Base-by-base conservation (phyloP, 1,140 invertebrate genomes). In the Zaprionus lachaisei region DNA sequence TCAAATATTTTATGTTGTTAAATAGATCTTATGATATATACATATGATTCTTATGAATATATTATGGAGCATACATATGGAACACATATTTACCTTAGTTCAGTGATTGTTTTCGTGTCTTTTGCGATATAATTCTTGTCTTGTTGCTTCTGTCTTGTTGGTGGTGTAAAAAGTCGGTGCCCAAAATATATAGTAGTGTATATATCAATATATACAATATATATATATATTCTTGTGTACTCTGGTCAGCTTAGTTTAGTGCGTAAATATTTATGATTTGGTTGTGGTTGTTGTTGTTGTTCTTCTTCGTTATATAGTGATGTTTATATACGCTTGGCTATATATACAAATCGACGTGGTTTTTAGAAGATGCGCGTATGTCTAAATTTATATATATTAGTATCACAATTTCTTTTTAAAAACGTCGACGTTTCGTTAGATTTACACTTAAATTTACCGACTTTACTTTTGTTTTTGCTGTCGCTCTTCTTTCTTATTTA, bases 361-460 rank as follows among this genome's bases (percentile, higher is more conserved):
- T 71, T 37, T 66, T 20, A 26, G 41, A 55, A 73, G 49, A 41
- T 47, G 47, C 66, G 66, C 67, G 75, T 74, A 74, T 57, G 44
- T 65, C 65, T 80, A 61, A 67, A 60, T 67, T 57, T 28, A 44
- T 58, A 38, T 69, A 83, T 80, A 73, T 82, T 89, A 90, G 90
- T 90, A 90, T 90, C 85, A 90, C 85, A 90, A 90, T 75, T 80
- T 89, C 67, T 86, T 83, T 90, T 90, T 90, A 73, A 79, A 90
- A 90, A 90, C 85, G 85, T 90, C 63, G 81, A 75, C 85, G 85
- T 90, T 90, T 90, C 64, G 65, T 67, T 64, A 80, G 67, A 85
- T 90, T 85, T 90, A 90, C 85, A 90, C 85, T 84, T 89, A 79
- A 31, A 63, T 76, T 76, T 69, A 67, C 56, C 62, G n/a, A 34